Percentiles rank a stretch among this genome's conserved stretches.
Evolutionary conservation across 2,797 vertebrate species (phyloP).

Genomic region (Pseudochromis fuscus): DNA sequence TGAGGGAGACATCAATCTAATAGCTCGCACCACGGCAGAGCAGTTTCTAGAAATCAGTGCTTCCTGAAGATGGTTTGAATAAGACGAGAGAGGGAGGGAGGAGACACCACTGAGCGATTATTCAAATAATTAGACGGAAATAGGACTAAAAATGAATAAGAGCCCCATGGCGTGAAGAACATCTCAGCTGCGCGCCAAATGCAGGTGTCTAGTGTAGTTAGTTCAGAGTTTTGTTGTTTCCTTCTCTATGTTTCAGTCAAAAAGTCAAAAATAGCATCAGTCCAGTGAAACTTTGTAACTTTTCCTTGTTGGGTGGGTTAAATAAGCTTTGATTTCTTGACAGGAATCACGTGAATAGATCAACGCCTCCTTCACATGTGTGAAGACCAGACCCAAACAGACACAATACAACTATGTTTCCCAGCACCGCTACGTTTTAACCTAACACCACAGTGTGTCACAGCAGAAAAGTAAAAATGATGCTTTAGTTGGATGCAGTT

Average conservation of each 20-base stretch:
- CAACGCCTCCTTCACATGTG: not conserved
- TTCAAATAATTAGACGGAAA: slow-evolving; percentile 63
- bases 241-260: too few species aligned
- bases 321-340: too few species aligned
- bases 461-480: too few species aligned
- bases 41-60: slow-evolving; percentile 46
- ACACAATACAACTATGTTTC: too few species aligned
- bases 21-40: slow-evolving; percentile 61
- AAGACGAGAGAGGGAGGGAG: slow-evolving; percentile 42
- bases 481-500: too few species aligned
- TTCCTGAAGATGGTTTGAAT: slow-evolving; percentile 57
- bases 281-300: not conserved
- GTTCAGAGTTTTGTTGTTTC: slow-evolving; percentile 7
- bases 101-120: slow-evolving; percentile 46
- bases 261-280: not conserved
- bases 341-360: too few species aligned
- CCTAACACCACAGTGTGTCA: too few species aligned
- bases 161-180: slow-evolving; percentile 21
- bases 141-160: slow-evolving; percentile 57
- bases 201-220: slow-evolving; percentile 20
- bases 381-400: too few species aligned
- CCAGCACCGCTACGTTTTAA: too few species aligned
- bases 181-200: slow-evolving; percentile 18
- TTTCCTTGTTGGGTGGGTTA: not conserved
- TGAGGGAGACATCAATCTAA: slow-evolving; percentile 80